A percentile compares a stretch with the other conserved stretches of the same genome.
Evolutionary conservation across 1,140 invertebrate genomes (phyloP).

Genomic region (Pectinophora gossypiella): DNA sequence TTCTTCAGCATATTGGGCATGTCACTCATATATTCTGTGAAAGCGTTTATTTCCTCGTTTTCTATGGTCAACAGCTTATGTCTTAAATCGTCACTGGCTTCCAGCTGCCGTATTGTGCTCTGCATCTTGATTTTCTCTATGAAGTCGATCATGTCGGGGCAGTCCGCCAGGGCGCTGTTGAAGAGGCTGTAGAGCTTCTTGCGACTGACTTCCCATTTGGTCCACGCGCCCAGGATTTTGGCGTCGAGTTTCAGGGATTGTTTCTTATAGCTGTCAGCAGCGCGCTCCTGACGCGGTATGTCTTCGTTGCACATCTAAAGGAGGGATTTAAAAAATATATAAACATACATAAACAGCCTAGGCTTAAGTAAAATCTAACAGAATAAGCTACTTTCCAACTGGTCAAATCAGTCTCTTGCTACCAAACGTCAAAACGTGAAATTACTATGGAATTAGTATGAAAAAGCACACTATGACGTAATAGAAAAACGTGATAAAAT

Average conservation of each 20-base stretch:
- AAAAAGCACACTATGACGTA: too few relatives aligned
- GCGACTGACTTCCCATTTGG: slow-evolving; percentile 42
- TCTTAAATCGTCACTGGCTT: slow-evolving; percentile 39
- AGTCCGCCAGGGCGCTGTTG: slow-evolving; percentile 35
- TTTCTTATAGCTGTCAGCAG: slow-evolving; percentile 48
- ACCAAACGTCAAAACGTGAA: too few relatives aligned
- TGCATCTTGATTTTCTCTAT: slow-evolving; percentile 39
- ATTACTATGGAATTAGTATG: too few relatives aligned
- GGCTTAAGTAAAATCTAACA: too few relatives aligned
- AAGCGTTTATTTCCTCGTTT: slow-evolving; percentile 52
- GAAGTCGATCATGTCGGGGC: slow-evolving; percentile 41
- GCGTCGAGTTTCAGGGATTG: slow-evolving; percentile 41
- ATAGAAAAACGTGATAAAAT: too few relatives aligned
- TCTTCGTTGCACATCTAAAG: slow-evolving; percentile 57
- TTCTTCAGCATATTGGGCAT: slow-evolving; percentile 65
- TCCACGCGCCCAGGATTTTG: slow-evolving; percentile 36
- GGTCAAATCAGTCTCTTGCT: too few relatives aligned
- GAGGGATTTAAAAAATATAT: slow-evolving; percentile 9
- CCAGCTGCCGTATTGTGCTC: slow-evolving; percentile 33
- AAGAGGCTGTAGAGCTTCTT: slow-evolving; percentile 32
- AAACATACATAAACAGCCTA: too few relatives aligned
- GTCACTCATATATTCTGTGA: slow-evolving; percentile 55
- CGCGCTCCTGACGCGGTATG: slow-evolving; percentile 56
- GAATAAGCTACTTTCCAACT: too few relatives aligned
- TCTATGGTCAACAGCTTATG: slow-evolving; percentile 44